Evolutionary conservation across 2,888 invertebrate genomes (phyloP), one percentile per base, ranked within the genome.

Genomic region (Tetramorium bicarinatum): DNA sequence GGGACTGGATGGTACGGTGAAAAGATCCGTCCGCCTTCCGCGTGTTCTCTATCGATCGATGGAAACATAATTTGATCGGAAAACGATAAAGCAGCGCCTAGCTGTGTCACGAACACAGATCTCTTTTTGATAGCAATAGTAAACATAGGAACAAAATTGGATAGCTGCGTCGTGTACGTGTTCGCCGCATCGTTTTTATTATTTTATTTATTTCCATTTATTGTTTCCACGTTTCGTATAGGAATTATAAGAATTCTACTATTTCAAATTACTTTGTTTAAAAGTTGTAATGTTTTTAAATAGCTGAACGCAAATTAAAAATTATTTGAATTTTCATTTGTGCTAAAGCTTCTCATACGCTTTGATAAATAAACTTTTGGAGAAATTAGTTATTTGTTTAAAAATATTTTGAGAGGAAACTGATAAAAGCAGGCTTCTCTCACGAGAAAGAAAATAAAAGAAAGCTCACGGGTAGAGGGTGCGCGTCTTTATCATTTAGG

Each of bases 401-500:
- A 86, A 76, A 76, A 86, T 72, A 67, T 59, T 59, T 47, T 2
- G 49, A 59, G 41, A 18, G 49, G 49, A n/a, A 7, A 4, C 29
- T 34, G 18, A 41, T 62, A 52, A 69, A 71, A 52, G 69, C 11
- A 38, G 64, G n/a, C 29, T 77, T 69, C 34, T 64, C 18, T 18
- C 29, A 11, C 18, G 18, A 25, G 56, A 72, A 61, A 47, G 59
- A 67, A 75, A 71, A 25, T 25, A 34, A 13, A 38, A 71, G 66
- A 59, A 25, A 80, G 25, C 29, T 3, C 29, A 34, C 56, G 66
- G 67, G 67, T 79, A 67, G 29, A 34, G 67, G 21, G 9, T 67
- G 47, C 61, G 69, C 81, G 80, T 49, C 64, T 82, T 86, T 85
- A 83, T 90, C 83, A 85, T 92, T 92, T 92, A 91, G 85, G 85